Percentiles rank a stretch among this genome's conserved stretches.
phyloP scores from a whole-genome alignment of 2,888 invertebrate genomes.

The Formica aserva region DNA sequence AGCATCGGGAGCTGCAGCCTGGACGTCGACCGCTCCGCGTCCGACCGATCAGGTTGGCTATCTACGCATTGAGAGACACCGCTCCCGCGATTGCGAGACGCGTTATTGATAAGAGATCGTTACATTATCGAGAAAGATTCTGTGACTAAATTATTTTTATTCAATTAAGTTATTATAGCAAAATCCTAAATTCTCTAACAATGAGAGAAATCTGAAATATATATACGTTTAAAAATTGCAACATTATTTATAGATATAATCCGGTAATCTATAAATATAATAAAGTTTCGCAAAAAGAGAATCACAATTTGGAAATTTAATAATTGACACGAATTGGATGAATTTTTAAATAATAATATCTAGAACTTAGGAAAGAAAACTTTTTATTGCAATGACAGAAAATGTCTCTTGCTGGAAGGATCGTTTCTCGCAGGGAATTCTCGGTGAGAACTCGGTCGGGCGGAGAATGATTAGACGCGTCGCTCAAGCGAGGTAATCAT shows the following conservation, averaged over 20 bases:
- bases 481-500: constrained; percentile 26
- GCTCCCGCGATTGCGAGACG: constrained; percentile 9
- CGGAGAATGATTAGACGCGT: constrained; percentile 25
- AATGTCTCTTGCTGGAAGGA: background rate
- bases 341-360: background rate
- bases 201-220: background rate
- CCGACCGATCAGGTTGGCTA: constrained; percentile 85
- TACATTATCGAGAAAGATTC: background rate
- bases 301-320: background rate
- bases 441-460: constrained; percentile 2
- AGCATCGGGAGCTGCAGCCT: constrained; percentile 95
- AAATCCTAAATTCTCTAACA: background rate
- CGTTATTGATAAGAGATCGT: background rate
- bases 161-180: background rate
- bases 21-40: constrained; percentile 90
- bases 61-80: constrained; percentile 42
- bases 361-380: background rate
- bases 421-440: constrained; percentile 14
- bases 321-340: background rate
- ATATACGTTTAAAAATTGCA: background rate
- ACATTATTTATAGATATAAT: background rate
- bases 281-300: background rate
- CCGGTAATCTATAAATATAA: background rate
- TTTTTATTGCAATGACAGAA: background rate
- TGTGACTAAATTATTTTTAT: background rate